A percentile compares a stretch with the other conserved stretches of the same genome.
phyloP scores from a whole-genome alignment of 2,113 vertebrate genomes.

The Cynoglossus semilaevis region DNA sequence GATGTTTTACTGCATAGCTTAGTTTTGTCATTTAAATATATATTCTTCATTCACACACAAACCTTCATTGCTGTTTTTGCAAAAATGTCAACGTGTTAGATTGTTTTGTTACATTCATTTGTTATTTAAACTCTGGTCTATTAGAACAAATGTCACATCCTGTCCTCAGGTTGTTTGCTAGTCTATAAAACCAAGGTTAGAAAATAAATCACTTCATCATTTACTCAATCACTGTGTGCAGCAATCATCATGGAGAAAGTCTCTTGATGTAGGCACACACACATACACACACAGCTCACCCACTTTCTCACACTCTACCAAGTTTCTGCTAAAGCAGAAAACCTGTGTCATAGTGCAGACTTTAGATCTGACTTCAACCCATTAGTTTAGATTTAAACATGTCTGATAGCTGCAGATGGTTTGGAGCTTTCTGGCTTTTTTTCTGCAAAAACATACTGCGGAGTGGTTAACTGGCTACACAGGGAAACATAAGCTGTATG shows the following conservation, averaged over 20 bases:
- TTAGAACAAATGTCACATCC: not conserved
- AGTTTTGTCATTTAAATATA: not conserved
- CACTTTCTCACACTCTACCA: constrained; percentile 36
- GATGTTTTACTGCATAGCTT: not conserved
- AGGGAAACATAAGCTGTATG: constrained; percentile 27
- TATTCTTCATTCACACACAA: not conserved
- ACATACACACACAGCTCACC: not conserved
- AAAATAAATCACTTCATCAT: not conserved
- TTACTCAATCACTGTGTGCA: constrained; percentile 15
- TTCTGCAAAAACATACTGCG: constrained; percentile 42
- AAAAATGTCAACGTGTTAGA: not conserved
- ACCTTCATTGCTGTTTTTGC: not conserved
- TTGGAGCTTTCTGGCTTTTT: constrained; percentile 51
- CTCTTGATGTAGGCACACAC: constrained; percentile 15
- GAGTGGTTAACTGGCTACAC: constrained; percentile 25
- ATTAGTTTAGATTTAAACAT: constrained; percentile 68
- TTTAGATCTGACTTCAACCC: constrained; percentile 57
- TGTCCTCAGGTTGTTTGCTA: not conserved
- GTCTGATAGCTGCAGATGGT: constrained; percentile 60
- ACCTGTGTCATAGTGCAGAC: constrained; percentile 42
- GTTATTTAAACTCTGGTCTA: not conserved
- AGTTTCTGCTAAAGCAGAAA: constrained; percentile 57
- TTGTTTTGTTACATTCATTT: not conserved
- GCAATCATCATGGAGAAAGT: constrained; percentile 1
- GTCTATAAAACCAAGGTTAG: constrained; percentile 4